A percentile compares a stretch with the other conserved stretches of the same genome.
Conservation (phyloP, 2,888 invertebrate genomes). For the Cantharis rufa region DNA sequence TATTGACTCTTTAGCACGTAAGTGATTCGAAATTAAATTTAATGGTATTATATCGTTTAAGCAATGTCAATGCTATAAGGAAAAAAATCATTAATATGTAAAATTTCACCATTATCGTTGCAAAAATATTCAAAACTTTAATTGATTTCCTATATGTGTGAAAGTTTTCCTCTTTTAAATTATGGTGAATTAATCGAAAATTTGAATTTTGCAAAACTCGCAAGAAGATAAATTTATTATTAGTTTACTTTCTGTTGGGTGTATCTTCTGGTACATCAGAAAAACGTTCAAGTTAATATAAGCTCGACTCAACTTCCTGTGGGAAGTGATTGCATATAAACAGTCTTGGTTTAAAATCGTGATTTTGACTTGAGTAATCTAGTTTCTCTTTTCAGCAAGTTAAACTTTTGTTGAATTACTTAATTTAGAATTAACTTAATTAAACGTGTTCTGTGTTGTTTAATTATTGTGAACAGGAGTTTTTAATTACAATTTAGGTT, state of each 20-base stretch:
- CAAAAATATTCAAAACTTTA: not conserved
- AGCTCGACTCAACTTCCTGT: not conserved
- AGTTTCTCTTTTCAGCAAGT: not conserved
- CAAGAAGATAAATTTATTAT: not conserved
- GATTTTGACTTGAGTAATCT: not conserved
- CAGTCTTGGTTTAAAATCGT: not conserved
- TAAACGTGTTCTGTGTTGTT: not conserved
- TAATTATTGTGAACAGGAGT: not conserved
- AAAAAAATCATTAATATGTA: not conserved
- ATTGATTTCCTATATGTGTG: not conserved
- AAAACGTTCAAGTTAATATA: not conserved
- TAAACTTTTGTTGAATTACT: not conserved
- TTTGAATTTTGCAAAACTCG: not conserved
- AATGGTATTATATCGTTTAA: not conserved
- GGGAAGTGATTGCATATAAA: not conserved
- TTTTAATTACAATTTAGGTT: not conserved
- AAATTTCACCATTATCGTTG: not conserved
- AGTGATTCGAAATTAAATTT: not conserved
- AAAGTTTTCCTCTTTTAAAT: not conserved
- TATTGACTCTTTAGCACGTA: not conserved
- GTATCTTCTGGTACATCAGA: not conserved
- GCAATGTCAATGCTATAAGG: not conserved
- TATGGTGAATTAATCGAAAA: not conserved
- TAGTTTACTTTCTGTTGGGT: not conserved
- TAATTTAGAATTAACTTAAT: not conserved